Base-by-base conservation (phyloP, 2,113 vertebrate genomes). In the Melanotaenia duboulayi region DNA sequence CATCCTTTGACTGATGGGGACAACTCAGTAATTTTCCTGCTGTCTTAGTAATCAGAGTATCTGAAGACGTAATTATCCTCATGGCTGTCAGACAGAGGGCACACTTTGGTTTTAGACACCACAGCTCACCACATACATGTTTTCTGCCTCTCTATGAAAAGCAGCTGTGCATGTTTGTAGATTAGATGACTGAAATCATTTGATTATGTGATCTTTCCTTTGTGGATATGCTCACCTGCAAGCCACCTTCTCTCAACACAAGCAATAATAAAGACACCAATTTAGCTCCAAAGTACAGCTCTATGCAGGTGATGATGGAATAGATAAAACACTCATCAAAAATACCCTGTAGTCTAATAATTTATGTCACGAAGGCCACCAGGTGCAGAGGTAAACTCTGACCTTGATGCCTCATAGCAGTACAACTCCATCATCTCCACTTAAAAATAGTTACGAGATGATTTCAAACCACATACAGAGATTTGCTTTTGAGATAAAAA, bases 51-150 rank as follows among this genome's bases (percentile, higher is more conserved):
- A 82, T 88, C 62, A 69, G 42, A 65, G 59, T 39, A 70, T 42
- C 49, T 85, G 73, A 85, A 78, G 89, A 80, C 83, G 87, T 92
- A 83, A 90, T 94, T 84, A 91, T 35, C 58, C 64, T 44, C 19
- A 63, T 22, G 56, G 68, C 64, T 58, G 74, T 85, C 59, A 82
- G 71, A 58, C 23, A 12, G 79, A 60, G 62, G 60, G 65, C 71
- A 54, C 40, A 35, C 32, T 35, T 35, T 5, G 32, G 3, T 28
- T 28, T 28, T 4, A 28, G 28, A 28, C 28, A 3, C 28, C 6
- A 28, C 28, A 28, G 44, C 77, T 64, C 42, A 57, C 42, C 65
- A 66, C 48, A 65, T 61, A 57, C 23, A n/a, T 57, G 35, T 76
- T 11, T 16, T 23, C 11, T 66, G 44, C 48, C 32, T 39, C 16